Percentiles rank a stretch among this genome's conserved stretches.
Conservation (phyloP, 2,113 vertebrate species). For the Pollachius pollachius region DNA sequence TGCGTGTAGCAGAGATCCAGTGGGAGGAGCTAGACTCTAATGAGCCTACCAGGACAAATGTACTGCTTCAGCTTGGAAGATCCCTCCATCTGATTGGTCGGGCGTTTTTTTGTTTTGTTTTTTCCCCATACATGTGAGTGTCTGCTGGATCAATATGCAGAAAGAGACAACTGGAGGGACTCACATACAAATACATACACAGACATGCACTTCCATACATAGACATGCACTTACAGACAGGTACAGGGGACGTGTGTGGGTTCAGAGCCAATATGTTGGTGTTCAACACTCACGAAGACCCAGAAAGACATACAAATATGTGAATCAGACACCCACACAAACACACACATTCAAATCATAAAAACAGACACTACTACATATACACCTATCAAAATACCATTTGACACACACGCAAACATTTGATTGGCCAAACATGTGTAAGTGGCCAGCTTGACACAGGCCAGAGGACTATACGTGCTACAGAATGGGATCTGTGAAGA, state of each 20-base stretch:
- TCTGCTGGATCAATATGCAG: conserved; percentile 72
- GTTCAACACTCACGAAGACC: neutral
- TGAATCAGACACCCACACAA: conserved; percentile 12
- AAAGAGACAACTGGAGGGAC: conserved; percentile 68
- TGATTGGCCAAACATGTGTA: conserved; percentile 87
- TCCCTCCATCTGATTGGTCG: conserved; percentile 42
- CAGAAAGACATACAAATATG: conserved; percentile 20
- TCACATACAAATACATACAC: conserved; percentile 43
- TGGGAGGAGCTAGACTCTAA: conserved; percentile 49
- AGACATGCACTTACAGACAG: too few relatives aligned
- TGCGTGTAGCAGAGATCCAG: conserved; percentile 33
- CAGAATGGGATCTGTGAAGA: conserved; percentile 58
- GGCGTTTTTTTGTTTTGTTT: conserved; percentile 19
- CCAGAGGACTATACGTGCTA: conserved; percentile 61
- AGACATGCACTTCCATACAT: too few relatives aligned
- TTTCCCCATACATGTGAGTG: conserved; percentile 53
- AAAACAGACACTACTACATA: conserved; percentile 26
- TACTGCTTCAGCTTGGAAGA: conserved; percentile 13
- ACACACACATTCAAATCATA: conserved; percentile 9
- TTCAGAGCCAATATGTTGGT: too few relatives aligned
- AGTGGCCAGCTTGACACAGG: conserved; percentile 72
- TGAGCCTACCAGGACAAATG: conserved; percentile 37
- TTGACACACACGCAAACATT: conserved; percentile 11
- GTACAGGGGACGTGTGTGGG: too few relatives aligned
- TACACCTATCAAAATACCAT: conserved; percentile 11